Base-by-base conservation (phyloP, 2,113 vertebrate species). In the Hippocampus comes region DNA sequence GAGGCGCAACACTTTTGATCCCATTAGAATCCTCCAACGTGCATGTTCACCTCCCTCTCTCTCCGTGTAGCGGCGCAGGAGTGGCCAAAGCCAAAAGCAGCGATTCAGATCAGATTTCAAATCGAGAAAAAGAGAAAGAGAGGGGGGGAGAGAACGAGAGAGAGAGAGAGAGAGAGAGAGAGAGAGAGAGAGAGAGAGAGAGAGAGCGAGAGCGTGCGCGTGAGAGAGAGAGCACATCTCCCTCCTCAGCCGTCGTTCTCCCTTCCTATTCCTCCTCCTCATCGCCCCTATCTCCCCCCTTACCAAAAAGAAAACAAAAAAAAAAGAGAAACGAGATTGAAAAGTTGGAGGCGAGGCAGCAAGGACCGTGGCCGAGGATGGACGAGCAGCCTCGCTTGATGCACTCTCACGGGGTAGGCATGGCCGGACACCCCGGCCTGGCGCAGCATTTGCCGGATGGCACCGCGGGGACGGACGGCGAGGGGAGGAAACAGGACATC, bases 401-500 rank as follows among this genome's bases (percentile, higher is more conserved):
- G 95, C 96, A 97, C 91, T 94, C 96, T 87, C 96, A 96, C 89
- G 96, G 95, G 89, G 96, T 96, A 91, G 95, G 95, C 84, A 96
- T 98, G 95, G 94, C 95, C 79, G 96, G 94, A 88, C 96, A 97
- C 93, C 96, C 97, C 84, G 96, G 96, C 93, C 94, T 98, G 94
- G 93, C 95, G 93, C 96, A 95, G 89, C 96, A 98, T 91, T 94
- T 98, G 94, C 95, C 94, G 94, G 96, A 97, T 85, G 95, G 95
- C 84, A 93, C 94, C 68, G 94, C 92, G 79, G 96, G 94, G 87
- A 91, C 93, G 82, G 96, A 98, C 93, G 95, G 93, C 84, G 96
- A 97, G 80, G 95, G 95, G 82, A 93, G 97, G 74, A 99, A 99
- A 91, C 97, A 99, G 93, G 97, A 98, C 95, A 99, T 98, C 89